phyloP scores from a whole-genome alignment of 1,140 invertebrate species.

The Branchinecta lindahli region DNA sequence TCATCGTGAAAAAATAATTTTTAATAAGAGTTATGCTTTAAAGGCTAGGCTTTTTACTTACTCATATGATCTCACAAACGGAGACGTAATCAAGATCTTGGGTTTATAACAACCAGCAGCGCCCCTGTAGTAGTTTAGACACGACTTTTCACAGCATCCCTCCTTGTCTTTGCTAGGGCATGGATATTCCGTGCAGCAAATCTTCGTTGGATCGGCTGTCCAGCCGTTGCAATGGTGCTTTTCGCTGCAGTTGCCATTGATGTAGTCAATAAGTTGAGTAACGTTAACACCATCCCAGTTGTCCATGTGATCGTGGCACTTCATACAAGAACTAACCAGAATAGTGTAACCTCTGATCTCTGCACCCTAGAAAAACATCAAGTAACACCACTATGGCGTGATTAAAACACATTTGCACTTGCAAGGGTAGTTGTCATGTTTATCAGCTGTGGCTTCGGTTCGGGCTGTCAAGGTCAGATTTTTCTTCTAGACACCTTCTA shows the following conservation, averaged over 20 bases:
- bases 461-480: no score
- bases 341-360: neutral
- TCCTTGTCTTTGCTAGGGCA: neutral
- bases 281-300: neutral
- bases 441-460: no score
- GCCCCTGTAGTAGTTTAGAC: neutral
- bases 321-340: slow-evolving; percentile 7
- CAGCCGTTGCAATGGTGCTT: neutral
- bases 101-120: neutral
- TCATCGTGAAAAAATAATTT: no score
- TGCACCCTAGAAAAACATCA: neutral
- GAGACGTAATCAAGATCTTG: neutral
- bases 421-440: no score
- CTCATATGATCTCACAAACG: neutral
- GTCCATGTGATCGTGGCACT: neutral
- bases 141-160: neutral
- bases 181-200: neutral
- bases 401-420: no score
- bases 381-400: no score
- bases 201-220: neutral
- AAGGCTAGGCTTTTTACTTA: neutral
- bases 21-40: no score
- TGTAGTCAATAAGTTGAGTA: neutral
- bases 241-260: neutral
- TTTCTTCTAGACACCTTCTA: no score